phyloP scores from a whole-genome alignment of 1,140 invertebrate species.

The Metaphire vulgaris region DNA sequence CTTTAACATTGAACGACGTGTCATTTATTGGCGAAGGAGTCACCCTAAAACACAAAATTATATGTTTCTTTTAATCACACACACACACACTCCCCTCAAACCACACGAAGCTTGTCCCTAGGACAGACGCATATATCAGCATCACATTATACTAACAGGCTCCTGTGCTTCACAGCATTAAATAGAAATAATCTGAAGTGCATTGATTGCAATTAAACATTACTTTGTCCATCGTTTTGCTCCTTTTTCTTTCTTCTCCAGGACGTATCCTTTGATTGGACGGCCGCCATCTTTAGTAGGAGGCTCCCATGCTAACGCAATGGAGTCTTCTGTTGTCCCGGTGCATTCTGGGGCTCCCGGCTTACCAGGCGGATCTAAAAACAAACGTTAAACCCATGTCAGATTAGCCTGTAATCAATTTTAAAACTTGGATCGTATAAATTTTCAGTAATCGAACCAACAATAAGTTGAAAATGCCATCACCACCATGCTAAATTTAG shows the following conservation, averaged over 20 bases:
- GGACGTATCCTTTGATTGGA: conserved; percentile 75
- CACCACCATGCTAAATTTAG: too few species aligned
- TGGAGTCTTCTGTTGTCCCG: conserved; percentile 84
- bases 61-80: conserved; percentile 70
- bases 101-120: conserved; percentile 80
- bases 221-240: conserved; percentile 50
- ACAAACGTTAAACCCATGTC: conserved; percentile 18
- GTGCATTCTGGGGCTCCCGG: conserved; percentile 78
- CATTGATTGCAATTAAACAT: too few species aligned
- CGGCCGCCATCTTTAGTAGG: conserved; percentile 76
- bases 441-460: too few species aligned
- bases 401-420: too few species aligned
- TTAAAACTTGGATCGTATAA: too few species aligned
- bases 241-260: conserved; percentile 81
- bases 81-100: conserved; percentile 90
- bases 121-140: conserved; percentile 85
- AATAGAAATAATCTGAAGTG: too few species aligned
- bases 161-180: conserved; percentile 74
- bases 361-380: conserved; percentile 71
- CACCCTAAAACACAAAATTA: conserved; percentile 58
- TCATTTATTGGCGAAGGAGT: conserved; percentile 40
- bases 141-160: conserved; percentile 95
- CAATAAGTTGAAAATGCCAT: too few species aligned
- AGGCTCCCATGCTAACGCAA: conserved; percentile 86
- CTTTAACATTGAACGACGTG: conserved; percentile 68